Conservation (phyloP, 2,113 vertebrate genomes). For the Platysternon megacephalum region DNA sequence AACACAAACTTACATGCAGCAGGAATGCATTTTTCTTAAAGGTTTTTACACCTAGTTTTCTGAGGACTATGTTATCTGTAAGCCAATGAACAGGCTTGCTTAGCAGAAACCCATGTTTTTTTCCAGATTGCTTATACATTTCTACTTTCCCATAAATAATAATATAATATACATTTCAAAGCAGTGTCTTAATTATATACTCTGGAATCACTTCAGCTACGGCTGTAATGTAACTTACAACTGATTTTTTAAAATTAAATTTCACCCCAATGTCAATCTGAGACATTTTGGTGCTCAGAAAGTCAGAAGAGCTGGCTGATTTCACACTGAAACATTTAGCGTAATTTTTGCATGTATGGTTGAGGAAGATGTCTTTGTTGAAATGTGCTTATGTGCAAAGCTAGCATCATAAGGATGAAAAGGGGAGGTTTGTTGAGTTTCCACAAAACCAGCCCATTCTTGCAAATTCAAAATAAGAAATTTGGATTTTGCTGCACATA, state of each 20-base stretch:
- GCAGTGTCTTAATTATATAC: too few relatives aligned
- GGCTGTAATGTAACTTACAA: background rate
- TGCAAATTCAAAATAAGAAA: background rate
- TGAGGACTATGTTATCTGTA: background rate
- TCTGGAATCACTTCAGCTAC: background rate
- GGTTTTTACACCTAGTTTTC: background rate
- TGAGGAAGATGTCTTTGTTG: background rate
- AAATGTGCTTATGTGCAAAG: background rate
- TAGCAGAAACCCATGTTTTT: background rate
- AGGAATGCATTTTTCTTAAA: rapidly evolving
- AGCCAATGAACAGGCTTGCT: background rate
- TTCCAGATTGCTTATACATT: background rate
- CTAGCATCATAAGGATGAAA: too few relatives aligned
- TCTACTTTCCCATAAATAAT: background rate
- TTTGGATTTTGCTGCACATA: background rate
- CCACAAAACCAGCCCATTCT: too few relatives aligned
- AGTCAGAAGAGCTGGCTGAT: background rate
- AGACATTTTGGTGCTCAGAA: too few relatives aligned
- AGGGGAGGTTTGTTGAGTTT: too few relatives aligned
- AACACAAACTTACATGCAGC: background rate
- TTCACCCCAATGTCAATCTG: too few relatives aligned
- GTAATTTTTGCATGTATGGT: background rate
- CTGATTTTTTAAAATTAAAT: too few relatives aligned
- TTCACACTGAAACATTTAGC: background rate
- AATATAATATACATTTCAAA: background rate